phyloP scores from a whole-genome alignment of 1,140 invertebrate genomes.

The Cotesia typhae region DNA sequence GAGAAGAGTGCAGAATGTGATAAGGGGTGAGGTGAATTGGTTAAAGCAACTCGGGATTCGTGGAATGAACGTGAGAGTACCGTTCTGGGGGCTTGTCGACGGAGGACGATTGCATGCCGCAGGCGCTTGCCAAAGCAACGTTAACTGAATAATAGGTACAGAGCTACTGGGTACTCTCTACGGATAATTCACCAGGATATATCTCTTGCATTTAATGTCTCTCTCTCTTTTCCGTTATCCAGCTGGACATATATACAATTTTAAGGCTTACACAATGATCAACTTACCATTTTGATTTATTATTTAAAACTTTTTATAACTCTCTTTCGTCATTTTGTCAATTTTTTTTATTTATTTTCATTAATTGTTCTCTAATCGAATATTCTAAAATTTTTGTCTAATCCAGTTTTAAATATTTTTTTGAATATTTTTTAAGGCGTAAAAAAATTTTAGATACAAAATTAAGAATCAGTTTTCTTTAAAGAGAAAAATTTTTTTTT shows the following conservation, averaged over 20 bases:
- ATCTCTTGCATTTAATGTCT: conserved; percentile 1
- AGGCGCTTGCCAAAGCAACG: conserved; percentile 47
- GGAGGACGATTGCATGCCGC: conserved; percentile 52
- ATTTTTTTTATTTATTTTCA: neutral
- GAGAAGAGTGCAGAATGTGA: neutral
- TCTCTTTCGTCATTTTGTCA: neutral
- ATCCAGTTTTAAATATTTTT: neutral
- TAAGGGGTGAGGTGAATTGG: conserved; percentile 17
- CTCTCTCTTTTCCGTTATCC: too few relatives aligned
- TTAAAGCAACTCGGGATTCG: conserved; percentile 41
- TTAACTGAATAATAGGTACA: conserved; percentile 41
- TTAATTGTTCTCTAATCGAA: too few relatives aligned
- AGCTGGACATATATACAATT: conserved; percentile 31
- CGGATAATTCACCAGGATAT: neutral
- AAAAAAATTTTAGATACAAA: too few relatives aligned
- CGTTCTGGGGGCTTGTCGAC: conserved; percentile 44
- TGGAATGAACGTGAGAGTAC: conserved; percentile 39
- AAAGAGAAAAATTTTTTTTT: too few relatives aligned
- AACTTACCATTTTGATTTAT: neutral
- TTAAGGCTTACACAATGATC: conserved; percentile 38
- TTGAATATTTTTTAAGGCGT: too few relatives aligned
- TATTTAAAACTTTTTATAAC: too few relatives aligned
- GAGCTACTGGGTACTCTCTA: conserved; percentile 23
- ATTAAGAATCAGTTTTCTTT: too few relatives aligned
- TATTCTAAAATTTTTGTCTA: neutral